phyloP scores from a whole-genome alignment of 2,888 invertebrate genomes.

The Nomada flava region DNA sequence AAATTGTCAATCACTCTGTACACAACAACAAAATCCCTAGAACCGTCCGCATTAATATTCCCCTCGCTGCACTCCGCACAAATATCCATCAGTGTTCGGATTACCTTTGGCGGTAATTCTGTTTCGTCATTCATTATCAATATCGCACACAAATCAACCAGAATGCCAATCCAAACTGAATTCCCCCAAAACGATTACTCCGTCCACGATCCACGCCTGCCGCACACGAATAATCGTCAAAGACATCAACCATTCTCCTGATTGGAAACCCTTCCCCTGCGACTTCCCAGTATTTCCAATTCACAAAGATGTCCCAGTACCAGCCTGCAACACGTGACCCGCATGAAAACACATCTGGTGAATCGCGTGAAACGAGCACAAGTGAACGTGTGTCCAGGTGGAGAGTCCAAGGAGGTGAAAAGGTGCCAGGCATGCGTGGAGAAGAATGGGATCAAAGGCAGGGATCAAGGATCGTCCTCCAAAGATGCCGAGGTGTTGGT shows the following conservation, averaged over 20 bases:
- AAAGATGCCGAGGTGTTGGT: conserved; percentile 41
- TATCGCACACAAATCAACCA: too few species aligned
- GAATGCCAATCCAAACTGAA: neutral
- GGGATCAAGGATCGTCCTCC: conserved; percentile 41
- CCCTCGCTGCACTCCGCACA: too few species aligned
- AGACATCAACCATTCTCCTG: too few species aligned
- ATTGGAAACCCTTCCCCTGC: too few species aligned
- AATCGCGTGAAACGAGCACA: conserved; percentile 60
- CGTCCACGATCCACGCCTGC: neutral
- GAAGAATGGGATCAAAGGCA: conserved; percentile 55
- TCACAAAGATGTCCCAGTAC: neutral
- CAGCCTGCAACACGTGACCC: too few species aligned
- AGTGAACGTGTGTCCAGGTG: conserved; percentile 72
- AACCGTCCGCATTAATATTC: too few species aligned
- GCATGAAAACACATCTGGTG: neutral
- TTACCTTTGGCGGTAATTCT: neutral
- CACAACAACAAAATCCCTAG: too few species aligned
- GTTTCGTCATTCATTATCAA: neutral
- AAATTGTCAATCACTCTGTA: neutral
- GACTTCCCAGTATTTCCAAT: neutral
- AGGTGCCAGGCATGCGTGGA: conserved; percentile 61
- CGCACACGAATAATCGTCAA: neutral
- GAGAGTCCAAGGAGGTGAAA: conserved; percentile 41
- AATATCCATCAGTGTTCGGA: too few species aligned
- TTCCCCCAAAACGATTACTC: neutral